A percentile compares a stretch with the other conserved stretches of the same genome.
Evolutionary conservation across 2,797 vertebrate genomes (phyloP).

Genomic region (Amazona ochrocephala): DNA sequence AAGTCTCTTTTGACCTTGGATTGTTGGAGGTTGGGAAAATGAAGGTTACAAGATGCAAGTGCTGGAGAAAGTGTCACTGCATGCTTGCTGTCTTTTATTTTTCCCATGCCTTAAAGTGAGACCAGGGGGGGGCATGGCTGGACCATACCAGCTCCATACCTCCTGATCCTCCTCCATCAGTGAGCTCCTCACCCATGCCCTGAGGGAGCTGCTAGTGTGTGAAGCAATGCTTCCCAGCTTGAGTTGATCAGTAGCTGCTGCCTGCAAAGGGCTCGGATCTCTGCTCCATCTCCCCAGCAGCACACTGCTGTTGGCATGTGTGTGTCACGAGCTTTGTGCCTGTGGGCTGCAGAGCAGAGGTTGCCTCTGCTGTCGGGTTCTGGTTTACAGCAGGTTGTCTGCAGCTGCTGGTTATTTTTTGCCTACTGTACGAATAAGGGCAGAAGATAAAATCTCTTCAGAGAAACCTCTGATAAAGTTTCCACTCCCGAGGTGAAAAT

Average conservation of each 20-base stretch:
- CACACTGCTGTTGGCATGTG: fast-evolving
- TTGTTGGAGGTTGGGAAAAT: neutral
- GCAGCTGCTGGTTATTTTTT: neutral
- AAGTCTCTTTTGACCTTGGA: neutral
- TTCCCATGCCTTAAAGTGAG: neutral
- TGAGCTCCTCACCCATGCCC: neutral
- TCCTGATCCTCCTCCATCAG: neutral
- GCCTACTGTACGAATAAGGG: neutral
- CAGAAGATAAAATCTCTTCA: neutral
- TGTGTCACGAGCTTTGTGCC: neutral
- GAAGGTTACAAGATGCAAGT: neutral
- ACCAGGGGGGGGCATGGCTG: neutral
- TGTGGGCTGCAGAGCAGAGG: fast-evolving
- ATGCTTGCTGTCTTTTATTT: neutral
- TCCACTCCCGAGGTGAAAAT: neutral
- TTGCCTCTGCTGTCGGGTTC: neutral
- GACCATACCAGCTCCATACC: neutral
- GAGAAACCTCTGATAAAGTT: constrained; percentile 11
- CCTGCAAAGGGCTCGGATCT: neutral
- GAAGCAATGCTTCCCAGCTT: neutral
- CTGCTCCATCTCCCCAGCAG: neutral
- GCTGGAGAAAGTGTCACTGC: neutral
- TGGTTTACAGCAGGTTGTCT: neutral
- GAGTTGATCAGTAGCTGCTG: neutral
- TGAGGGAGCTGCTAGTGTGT: neutral